phyloP scores from a whole-genome alignment of 92 coral and sea anemone genomes.

The Nematostella vectensis region DNA sequence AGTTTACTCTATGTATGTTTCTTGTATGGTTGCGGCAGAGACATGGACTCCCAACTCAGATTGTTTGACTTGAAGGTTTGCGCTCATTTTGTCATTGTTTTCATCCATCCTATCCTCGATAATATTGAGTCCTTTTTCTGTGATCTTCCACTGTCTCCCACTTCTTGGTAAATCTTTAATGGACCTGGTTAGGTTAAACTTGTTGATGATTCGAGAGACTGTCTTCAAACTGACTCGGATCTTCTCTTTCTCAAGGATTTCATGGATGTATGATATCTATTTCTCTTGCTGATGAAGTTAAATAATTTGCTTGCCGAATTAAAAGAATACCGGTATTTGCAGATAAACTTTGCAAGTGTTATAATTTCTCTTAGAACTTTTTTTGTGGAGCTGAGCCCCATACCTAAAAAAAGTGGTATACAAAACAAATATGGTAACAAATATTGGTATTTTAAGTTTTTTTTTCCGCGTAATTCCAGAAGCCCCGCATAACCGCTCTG shows the following conservation, averaged over 20 bases:
- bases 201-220: slow-evolving; percentile 12
- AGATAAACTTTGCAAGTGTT: too few relatives aligned
- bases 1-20: slow-evolving; percentile 9
- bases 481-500: too few relatives aligned
- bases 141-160: slow-evolving; percentile 22
- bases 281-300: neutral
- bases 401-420: too few relatives aligned
- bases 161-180: slow-evolving; percentile 8
- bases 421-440: too few relatives aligned
- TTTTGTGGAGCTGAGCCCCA: too few relatives aligned
- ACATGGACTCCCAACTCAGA: slow-evolving; percentile 6
- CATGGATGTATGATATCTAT: neutral
- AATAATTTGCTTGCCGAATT: neutral
- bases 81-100: slow-evolving; percentile 23
- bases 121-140: slow-evolving; percentile 6
- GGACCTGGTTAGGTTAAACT: slow-evolving; percentile 7
- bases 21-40: slow-evolving; percentile 17
- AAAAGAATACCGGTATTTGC: too few relatives aligned
- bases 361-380: too few relatives aligned
- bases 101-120: slow-evolving; percentile 18
- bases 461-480: too few relatives aligned
- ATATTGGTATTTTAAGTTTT: too few relatives aligned
- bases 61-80: slow-evolving; percentile 5
- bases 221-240: slow-evolving; percentile 8
- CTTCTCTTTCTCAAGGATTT: slow-evolving; percentile 3